phyloP scores from a whole-genome alignment of 2,888 invertebrate species.

The Coleophora flavipennella region DNA sequence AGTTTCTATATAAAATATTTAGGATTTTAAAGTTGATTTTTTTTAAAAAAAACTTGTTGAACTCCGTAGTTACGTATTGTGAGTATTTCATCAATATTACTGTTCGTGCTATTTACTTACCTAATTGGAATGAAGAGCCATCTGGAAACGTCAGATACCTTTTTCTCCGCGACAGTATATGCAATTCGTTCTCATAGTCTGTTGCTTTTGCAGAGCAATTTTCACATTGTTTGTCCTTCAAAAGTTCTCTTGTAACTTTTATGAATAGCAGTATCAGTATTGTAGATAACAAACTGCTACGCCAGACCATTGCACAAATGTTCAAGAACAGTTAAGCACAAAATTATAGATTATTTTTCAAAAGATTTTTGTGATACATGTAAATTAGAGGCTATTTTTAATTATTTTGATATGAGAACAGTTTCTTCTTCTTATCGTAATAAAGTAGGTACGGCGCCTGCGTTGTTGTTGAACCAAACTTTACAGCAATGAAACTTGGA shows the following conservation, averaged over 20 bases:
- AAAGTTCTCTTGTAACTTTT: constrained; percentile 28
- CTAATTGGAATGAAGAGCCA: constrained; percentile 75
- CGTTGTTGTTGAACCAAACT: too few relatives aligned
- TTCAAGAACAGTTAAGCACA: not conserved
- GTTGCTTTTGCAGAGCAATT: constrained; percentile 26
- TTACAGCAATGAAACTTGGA: constrained; percentile 33
- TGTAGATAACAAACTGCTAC: constrained; percentile 9
- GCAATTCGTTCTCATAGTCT: constrained; percentile 26
- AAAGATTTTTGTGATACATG: constrained; percentile 13
- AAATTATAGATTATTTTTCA: constrained; percentile 12
- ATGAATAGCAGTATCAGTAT: constrained; percentile 24
- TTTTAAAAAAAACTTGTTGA: too few relatives aligned
- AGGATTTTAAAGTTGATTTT: too few relatives aligned
- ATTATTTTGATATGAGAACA: too few relatives aligned
- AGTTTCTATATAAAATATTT: too few relatives aligned
- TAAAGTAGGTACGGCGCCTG: too few relatives aligned
- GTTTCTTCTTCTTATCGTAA: too few relatives aligned
- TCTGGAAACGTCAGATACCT: constrained; percentile 74
- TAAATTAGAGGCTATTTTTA: constrained; percentile 6
- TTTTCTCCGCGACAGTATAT: constrained; percentile 62
- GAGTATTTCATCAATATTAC: too few relatives aligned
- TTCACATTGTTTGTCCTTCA: constrained; percentile 20
- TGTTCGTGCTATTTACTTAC: constrained; percentile 35
- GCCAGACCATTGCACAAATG: too few relatives aligned
- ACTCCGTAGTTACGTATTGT: too few relatives aligned